A percentile compares a stretch with the other conserved stretches of the same genome.
These are phyloP conservation scores for Luidia sarsii DNA, from an alignment of 53 echinoderm and acorn worm species.

Conservation along the genomic window DNA sequence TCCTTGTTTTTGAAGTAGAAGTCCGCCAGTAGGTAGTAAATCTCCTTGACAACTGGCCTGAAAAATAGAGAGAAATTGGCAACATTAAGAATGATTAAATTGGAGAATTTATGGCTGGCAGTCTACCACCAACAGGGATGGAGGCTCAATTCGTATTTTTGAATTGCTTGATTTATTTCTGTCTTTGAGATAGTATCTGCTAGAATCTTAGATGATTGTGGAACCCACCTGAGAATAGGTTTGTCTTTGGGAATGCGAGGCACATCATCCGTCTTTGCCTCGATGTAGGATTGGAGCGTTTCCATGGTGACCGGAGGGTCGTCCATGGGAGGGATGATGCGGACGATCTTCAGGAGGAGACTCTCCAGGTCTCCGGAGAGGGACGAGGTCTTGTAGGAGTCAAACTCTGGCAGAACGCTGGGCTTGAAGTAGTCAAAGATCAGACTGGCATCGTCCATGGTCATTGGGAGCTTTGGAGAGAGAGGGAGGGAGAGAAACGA, in stretches of 20 bases:
- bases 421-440: conserved; percentile 98
- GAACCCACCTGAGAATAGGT: conserved; percentile 54
- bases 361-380: conserved; percentile 94
- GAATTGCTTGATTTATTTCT: too few species aligned
- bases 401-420: conserved; percentile 91
- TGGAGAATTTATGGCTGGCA: too few species aligned
- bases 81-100: too few species aligned
- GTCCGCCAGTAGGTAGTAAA: conserved; percentile 91
- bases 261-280: conserved; percentile 67
- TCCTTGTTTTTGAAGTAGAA: conserved; percentile 99
- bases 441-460: conserved; percentile 65
- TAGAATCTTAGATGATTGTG: too few species aligned
- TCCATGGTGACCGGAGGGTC: conserved; percentile 70
- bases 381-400: conserved; percentile 95
- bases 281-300: conserved; percentile 76
- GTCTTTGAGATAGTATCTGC: background rate
- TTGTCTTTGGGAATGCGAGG: conserved; percentile 60
- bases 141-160: too few species aligned
- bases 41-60: conserved; percentile 91
- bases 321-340: conserved; percentile 67
- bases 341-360: conserved; percentile 81
- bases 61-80: conserved; percentile 3
- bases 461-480: conserved; percentile 89
- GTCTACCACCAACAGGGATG: too few species aligned
- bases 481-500: background rate